Base-by-base conservation (phyloP, 2,888 invertebrate species). In the Heliconius erato region DNA sequence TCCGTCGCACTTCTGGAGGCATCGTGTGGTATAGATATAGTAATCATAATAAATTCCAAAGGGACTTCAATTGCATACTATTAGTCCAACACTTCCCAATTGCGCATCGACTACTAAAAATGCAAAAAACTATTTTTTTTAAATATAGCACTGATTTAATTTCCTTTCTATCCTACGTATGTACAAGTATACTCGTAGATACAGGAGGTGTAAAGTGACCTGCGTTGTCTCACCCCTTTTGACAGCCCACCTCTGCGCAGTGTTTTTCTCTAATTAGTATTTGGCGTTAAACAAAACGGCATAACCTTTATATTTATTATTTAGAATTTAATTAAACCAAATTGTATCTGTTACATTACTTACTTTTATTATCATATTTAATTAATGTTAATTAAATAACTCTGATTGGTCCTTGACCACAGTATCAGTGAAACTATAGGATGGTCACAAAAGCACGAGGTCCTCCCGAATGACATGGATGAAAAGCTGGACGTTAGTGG, bases 221-320 rank as follows among this genome's bases (percentile, higher is more conserved):
- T 86, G 87, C 82, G 86, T 86, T 84, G 89, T 92, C 89, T 94
- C 93, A 93, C 93, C 95, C 94, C 93, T 94, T 95, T 95, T 94
- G 93, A 93, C 90, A 91, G 87, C 92, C 90, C 91, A 89, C 92
- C 90, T 91, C 91, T 90, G 91, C 91, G 88, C 90, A 88, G 89
- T 89, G 91, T 92, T 91, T 91, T 90, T 90, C 88, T 88, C 91
- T 94, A 95, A 95, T 95, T 95, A 94, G 92, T 86, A 85, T 65
- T 83, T 80, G 79, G 72, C 80, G 49, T 14, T 28, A 54, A 16
- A 81, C 81, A 87, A 90, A 91, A 84, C 0, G 81, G 28, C 63
- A 84, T 89, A 94, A 92, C 88, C 84, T 35, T 76, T 9, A n/a
- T 14, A 5, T 49, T 59, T 26, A 72, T 44, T 49, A 72, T 72